A percentile compares a stretch with the other conserved stretches of the same genome.
Conservation (phyloP, 2,888 invertebrate genomes). For the Schizotus pectinicornis region DNA sequence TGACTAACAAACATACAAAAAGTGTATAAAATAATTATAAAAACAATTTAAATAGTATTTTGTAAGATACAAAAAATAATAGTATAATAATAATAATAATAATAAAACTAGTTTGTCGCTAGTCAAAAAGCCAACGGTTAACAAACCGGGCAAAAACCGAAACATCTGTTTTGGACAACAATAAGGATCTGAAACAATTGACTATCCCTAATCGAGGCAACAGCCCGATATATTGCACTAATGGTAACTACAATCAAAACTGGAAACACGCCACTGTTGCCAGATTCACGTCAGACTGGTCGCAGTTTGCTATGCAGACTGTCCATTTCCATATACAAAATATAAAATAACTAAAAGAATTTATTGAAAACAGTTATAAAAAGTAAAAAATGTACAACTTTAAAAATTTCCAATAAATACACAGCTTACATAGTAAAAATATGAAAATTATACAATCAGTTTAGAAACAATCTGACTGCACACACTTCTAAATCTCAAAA, state of each 20-base stretch:
- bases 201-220: slow-evolving; percentile 57
- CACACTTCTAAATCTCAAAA: slow-evolving; percentile 53
- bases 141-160: slow-evolving; percentile 50
- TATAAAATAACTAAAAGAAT: slow-evolving; percentile 51
- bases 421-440: slow-evolving; percentile 56
- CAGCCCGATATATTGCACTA: slow-evolving; percentile 59
- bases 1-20: slow-evolving; percentile 60
- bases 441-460: slow-evolving; percentile 53
- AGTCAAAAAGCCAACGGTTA: slow-evolving; percentile 54
- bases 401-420: slow-evolving; percentile 57
- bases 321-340: slow-evolving; percentile 47
- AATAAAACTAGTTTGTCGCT: slow-evolving; percentile 57
- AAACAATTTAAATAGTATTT: slow-evolving; percentile 57
- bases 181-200: slow-evolving; percentile 58
- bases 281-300: slow-evolving; percentile 36
- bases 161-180: slow-evolving; percentile 55
- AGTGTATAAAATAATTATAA: slow-evolving; percentile 60
- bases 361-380: slow-evolving; percentile 56
- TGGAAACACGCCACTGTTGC: slow-evolving; percentile 36
- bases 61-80: slow-evolving; percentile 50
- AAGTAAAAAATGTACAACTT: slow-evolving; percentile 59
- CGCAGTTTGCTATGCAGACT: slow-evolving; percentile 20
- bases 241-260: slow-evolving; percentile 55
- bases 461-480: slow-evolving; percentile 52
- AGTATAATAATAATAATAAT: slow-evolving; percentile 39